These are phyloP conservation scores for Clusia tigrina DNA, from an alignment of 2,888 invertebrate species.

Conservation along the genomic window DNA sequence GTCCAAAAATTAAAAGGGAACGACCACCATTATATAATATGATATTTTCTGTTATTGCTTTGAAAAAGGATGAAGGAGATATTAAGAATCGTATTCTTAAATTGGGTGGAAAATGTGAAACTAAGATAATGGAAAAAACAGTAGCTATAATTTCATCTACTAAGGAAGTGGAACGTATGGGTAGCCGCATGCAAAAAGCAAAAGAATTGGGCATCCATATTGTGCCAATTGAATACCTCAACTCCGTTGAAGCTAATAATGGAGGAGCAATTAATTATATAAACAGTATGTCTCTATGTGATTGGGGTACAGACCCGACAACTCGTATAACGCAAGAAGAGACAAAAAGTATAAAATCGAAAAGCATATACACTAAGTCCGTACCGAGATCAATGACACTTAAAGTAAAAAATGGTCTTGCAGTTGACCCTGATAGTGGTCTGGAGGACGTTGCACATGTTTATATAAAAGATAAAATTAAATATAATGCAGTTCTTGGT, in stretches of 20 bases:
- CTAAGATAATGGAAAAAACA: slow-evolving; percentile 71
- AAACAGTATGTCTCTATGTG: slow-evolving; percentile 76
- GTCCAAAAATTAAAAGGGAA: slow-evolving; percentile 73
- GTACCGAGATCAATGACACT: slow-evolving; percentile 72
- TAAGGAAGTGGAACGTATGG: slow-evolving; percentile 74
- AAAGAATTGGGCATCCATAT: slow-evolving; percentile 79
- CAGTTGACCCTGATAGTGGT: slow-evolving; percentile 91
- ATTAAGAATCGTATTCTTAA: slow-evolving; percentile 74
- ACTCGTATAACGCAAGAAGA: slow-evolving; percentile 65
- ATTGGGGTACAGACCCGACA: slow-evolving; percentile 80
- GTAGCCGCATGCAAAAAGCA: slow-evolving; percentile 72
- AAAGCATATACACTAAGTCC: slow-evolving; percentile 70
- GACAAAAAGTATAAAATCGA: slow-evolving; percentile 70
- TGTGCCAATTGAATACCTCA: slow-evolving; percentile 79
- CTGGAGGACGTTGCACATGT: slow-evolving; percentile 83
- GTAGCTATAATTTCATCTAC: slow-evolving; percentile 80
- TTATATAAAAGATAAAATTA: slow-evolving; percentile 68
- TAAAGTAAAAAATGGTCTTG: slow-evolving; percentile 81
- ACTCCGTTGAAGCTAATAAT: slow-evolving; percentile 71
- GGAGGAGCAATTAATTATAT: slow-evolving; percentile 71
- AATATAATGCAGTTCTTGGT: slow-evolving; percentile 82
- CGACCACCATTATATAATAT: slow-evolving; percentile 78
- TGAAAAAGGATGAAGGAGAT: slow-evolving; percentile 68
- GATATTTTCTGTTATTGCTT: slow-evolving; percentile 76
- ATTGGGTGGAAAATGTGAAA: slow-evolving; percentile 78